Conservation (phyloP, 2,797 vertebrate genomes). For the Sebastes umbrosus region DNA sequence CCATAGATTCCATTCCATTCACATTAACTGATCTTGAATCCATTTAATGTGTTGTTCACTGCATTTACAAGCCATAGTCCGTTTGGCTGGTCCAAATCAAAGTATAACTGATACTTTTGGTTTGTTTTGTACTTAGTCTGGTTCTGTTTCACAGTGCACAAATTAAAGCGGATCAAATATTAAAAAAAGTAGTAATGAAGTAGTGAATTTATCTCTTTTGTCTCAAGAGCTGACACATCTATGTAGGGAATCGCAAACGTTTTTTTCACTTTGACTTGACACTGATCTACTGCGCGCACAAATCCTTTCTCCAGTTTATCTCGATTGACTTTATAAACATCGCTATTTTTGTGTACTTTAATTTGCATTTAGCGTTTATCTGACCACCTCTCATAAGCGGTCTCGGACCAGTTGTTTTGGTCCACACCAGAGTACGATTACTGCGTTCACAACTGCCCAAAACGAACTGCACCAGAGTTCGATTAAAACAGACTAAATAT, state of each 20-base stretch:
- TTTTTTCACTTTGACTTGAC: neutral
- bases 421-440: neutral
- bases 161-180: no score
- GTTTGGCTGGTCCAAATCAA: neutral
- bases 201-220: neutral
- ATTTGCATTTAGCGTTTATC: no score
- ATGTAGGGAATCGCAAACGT: neutral
- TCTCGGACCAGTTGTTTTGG: neutral
- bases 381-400: neutral
- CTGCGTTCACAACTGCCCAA: no score
- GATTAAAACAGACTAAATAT: no score
- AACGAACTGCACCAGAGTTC: no score
- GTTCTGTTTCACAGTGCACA: no score
- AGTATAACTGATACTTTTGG: neutral
- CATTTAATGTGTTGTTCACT: conserved; percentile 13
- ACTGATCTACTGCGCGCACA: neutral
- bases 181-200: no score
- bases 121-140: neutral
- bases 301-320: neutral
- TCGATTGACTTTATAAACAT: neutral
- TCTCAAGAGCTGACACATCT: neutral
- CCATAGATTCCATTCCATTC: no score
- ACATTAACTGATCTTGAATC: neutral
- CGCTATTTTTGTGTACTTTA: neutral
- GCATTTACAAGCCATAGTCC: neutral